Evolutionary conservation across 2,888 invertebrate species (phyloP), one percentile per base, ranked within the genome.

Genomic region (Caenorhabditis macrosperma): DNA sequence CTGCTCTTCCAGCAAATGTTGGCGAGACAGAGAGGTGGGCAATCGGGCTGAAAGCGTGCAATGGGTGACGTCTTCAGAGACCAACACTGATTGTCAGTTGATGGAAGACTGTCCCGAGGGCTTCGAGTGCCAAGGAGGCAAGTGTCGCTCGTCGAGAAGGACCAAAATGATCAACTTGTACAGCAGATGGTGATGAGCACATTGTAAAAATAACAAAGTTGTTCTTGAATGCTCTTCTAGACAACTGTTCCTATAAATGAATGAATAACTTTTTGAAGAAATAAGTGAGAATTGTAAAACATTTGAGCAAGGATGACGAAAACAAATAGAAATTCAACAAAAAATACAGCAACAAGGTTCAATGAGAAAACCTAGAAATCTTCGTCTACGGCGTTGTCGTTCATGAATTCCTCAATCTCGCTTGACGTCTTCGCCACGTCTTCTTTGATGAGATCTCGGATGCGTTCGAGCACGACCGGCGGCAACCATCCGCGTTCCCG

Each of bases 361-460:
- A 22, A 33, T 17, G 20, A 17, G 28, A 38, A 20, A 17, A 17
- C 24, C 17, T 35, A 59, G 12, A 75, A 79, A 10, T 82, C 82
- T 24, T 82, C 82, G 20, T 79, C 82, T 2, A 48, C 54, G 4
- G 41, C 61, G 1, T 38, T 41, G 1, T 78, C 75, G 35, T 61
- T 64, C 22, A 74, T 52, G 2, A 54, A 28, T 9, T 63, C 64
- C 10, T 83, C 85, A 59, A 85, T 46, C 24, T 84, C 82, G n/a
- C 52, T 48, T 35, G 79, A 84, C 17, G 83, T 85, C 26, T 60
- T 78, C 50, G 77, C 59, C 66, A 87, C 87, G 66, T 89, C 88
- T 46, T 86, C 85, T 57, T 88, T 89, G 64, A 89, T 85, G 46
- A 85, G 52, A 22, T 78, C 72, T 9, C 89, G 85, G 10, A 88